Evolutionary conservation across 2,797 vertebrate species (phyloP), one percentile per base, ranked within the genome.

Genomic region (Myotis findleyi): DNA sequence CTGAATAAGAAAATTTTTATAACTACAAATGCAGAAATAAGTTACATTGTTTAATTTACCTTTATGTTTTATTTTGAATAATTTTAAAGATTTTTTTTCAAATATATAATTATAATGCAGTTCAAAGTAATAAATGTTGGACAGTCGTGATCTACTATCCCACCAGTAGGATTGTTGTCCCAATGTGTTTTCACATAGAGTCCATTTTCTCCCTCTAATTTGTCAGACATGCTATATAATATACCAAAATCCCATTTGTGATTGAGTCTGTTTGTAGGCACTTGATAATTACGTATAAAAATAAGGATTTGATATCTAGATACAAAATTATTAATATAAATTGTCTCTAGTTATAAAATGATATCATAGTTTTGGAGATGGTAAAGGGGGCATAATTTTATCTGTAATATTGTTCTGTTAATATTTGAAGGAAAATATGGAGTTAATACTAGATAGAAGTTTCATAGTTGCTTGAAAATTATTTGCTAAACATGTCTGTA

Each of bases 271-370:
- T 33, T 84, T 82, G 33, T 81, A 80, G 5, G 12, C 1, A 83
- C 79, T 93, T 93, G 73, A n/a, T 66, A 80, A 53, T 69, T 81
- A n/a, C 59, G 33, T 36, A 53, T n/a, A 76, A 91, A 88, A 64
- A 55, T 12, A 68, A 80, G 7, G 12, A 57, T 30, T 87, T 20
- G 59, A 55, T 59, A 53, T 1, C 3, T 83, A 13, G 38, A 57
- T 0, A 71, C 10, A 88, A 91, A 81, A 33, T 73, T 59, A 38
- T 85, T 91, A 0, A 68, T 36, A 91, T 13, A 33, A 51, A 59
- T 68, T 36, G 1, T 79, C 36, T 92, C 17, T 83, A 23, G 3
- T 71, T 62, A 53, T 33, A 47, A 68, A 92, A 57, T 2, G 16
- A 30, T 30, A 2, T 47, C 51, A 17, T 47, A 36, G 0, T 12